phyloP scores from a whole-genome alignment of 2,888 invertebrate species.

The Taphrorychus bicolor region DNA sequence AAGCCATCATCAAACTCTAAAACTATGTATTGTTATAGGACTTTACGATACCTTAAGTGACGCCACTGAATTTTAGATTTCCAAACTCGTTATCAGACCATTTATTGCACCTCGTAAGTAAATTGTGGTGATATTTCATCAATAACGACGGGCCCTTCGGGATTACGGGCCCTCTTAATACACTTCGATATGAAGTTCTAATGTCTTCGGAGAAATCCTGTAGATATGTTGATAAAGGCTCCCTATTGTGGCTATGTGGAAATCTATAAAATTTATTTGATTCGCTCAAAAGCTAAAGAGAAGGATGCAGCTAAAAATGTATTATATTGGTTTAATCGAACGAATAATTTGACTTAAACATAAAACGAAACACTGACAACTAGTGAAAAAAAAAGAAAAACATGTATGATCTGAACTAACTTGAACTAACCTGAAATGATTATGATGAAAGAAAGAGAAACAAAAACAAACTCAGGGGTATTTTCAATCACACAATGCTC shows the following conservation, averaged over 20 bases:
- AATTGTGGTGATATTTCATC: slow-evolving; percentile 52
- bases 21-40: no score
- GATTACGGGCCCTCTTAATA: slow-evolving; percentile 40
- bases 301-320: background rate
- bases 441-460: no score
- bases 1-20: no score
- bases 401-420: no score
- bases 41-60: no score
- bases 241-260: background rate
- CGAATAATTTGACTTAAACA: no score
- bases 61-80: slow-evolving; percentile 34
- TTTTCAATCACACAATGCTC: background rate
- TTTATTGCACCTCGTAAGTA: slow-evolving; percentile 50
- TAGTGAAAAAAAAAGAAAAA: no score
- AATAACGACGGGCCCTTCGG: slow-evolving; percentile 43
- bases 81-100: slow-evolving; percentile 50
- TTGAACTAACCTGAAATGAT: no score
- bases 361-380: no score
- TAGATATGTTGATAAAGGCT: slow-evolving; percentile 1
- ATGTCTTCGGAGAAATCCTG: slow-evolving; percentile 20
- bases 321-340: background rate
- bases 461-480: no score
- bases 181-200: slow-evolving; percentile 37
- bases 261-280: background rate
- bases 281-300: background rate